Conservation (phyloP, 92 coral and sea anemone species). For the Porites evermanni region DNA sequence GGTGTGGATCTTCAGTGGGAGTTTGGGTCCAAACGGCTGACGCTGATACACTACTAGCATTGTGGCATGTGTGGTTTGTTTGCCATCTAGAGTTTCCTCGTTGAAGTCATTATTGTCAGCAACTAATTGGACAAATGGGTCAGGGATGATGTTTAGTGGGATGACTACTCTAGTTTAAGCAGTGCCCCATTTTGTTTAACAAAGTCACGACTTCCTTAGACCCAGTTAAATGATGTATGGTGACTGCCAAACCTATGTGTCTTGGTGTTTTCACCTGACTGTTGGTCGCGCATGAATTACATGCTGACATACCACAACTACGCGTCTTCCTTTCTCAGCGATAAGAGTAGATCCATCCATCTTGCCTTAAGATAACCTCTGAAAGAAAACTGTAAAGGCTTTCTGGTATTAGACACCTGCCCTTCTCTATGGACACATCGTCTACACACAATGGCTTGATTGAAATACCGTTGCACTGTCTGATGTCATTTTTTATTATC, state of each 20-base stretch:
- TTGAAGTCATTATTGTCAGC: too few relatives aligned
- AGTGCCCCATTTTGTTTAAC: conserved; percentile 58
- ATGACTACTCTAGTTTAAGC: background rate
- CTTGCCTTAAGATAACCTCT: background rate
- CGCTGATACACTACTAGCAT: too few relatives aligned
- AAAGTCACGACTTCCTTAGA: conserved; percentile 52
- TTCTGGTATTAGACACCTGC: conserved; percentile 2
- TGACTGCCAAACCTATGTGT: conserved; percentile 56
- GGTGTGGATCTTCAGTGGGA: conserved; percentile 11
- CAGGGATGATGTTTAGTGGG: conserved; percentile 8
- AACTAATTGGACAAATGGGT: background rate
- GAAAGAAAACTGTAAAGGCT: conserved; percentile 3
- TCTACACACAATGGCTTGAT: conserved; percentile 25
- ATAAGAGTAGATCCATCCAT: background rate
- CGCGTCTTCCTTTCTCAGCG: background rate
- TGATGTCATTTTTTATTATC: conserved; percentile 2
- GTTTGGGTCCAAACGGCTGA: conserved; percentile 17
- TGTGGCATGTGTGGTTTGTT: too few relatives aligned
- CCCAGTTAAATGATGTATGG: conserved; percentile 44
- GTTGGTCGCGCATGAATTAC: conserved; percentile 25
- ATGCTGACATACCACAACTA: conserved; percentile 9
- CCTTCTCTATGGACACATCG: conserved; percentile 2
- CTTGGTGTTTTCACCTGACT: conserved; percentile 52
- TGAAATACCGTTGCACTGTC: background rate
- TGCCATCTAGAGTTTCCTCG: too few relatives aligned